Evolutionary conservation across 2,888 invertebrate species (phyloP), one percentile per base, ranked within the genome.

Genomic region (Muscina levida): DNA sequence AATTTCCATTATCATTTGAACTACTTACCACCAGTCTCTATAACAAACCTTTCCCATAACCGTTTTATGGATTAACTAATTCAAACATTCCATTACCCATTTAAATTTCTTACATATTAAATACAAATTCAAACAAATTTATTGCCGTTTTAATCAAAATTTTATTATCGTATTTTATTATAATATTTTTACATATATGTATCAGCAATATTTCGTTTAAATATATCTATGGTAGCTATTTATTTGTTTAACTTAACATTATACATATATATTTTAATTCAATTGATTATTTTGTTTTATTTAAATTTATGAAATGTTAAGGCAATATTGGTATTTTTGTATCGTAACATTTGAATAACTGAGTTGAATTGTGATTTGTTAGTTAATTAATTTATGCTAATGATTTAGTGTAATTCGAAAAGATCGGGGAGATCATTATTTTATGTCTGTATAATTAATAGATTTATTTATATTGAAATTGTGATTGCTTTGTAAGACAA

Each of bases 241-340:
- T 53, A 53, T 53, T 15, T 1, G 2, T 53, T 22, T 53, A 53
- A 53, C 53, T 53, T 53, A 53, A 53, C 2, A 19, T 19, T 19
- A 48, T 19, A 19, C 19, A 22, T 22, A 24, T 8, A 44, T 44
- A 22, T 22, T 24, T 8, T 53, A 53, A 22, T 53, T 53, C n/a
- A n/a, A n/a, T n/a, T n/a, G n/a, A 53, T 53, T 24, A 53, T 53
- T 11, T 53, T 53, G 8, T 53, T 13, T 51, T 22, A 51, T 22
- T 15, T 51, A 51, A 53, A 24, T 24, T 53, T 53, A 22, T 53
- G 24, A 46, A 46, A 10, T 24, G 53, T 79, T 75, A 79, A 75
- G 75, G 79, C 79, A 79, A 68, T 75, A 68, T 75, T 72, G 75
- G 67, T 68, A 22, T 65, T 31, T 31, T 5, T 31, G 3, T 31